Conservation (phyloP, 2,888 invertebrate genomes). For the Elysia crispata region DNA sequence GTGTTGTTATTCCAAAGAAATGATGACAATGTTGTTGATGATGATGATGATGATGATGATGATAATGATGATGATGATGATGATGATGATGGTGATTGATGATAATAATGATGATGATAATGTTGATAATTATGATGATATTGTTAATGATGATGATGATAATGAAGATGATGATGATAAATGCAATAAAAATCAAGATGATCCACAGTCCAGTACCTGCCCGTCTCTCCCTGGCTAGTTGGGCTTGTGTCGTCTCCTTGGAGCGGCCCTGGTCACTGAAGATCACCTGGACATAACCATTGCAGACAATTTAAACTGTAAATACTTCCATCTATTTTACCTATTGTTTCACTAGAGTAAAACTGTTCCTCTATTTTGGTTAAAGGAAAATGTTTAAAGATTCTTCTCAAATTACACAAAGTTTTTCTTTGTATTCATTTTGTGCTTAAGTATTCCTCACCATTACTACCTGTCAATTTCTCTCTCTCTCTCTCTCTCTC, state of each 20-base stretch:
- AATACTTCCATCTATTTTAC: background rate
- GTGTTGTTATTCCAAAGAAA: too few species aligned
- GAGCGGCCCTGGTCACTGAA: constrained; percentile 62
- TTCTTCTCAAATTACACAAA: too few species aligned
- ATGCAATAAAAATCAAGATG: background rate
- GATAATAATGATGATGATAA: background rate
- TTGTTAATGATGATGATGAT: background rate
- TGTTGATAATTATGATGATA: background rate
- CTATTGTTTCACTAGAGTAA: too few species aligned
- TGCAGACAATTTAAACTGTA: background rate
- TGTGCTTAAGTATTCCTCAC: too few species aligned
- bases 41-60: too few species aligned
- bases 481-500: too few species aligned
- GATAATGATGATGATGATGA: constrained; percentile 1
- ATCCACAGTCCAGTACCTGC: constrained; percentile 53
- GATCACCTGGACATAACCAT: constrained; percentile 56
- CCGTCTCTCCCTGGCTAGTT: constrained; percentile 61
- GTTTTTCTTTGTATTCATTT: too few species aligned
- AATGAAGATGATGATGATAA: too few species aligned
- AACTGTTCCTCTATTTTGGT: too few species aligned
- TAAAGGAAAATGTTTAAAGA: too few species aligned
- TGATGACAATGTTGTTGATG: too few species aligned
- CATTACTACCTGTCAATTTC: too few species aligned
- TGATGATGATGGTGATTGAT: background rate
- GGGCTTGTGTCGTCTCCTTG: constrained; percentile 59